Conservation (phyloP, 2,888 invertebrate genomes). For the Rhopalosiphum nymphaeae region DNA sequence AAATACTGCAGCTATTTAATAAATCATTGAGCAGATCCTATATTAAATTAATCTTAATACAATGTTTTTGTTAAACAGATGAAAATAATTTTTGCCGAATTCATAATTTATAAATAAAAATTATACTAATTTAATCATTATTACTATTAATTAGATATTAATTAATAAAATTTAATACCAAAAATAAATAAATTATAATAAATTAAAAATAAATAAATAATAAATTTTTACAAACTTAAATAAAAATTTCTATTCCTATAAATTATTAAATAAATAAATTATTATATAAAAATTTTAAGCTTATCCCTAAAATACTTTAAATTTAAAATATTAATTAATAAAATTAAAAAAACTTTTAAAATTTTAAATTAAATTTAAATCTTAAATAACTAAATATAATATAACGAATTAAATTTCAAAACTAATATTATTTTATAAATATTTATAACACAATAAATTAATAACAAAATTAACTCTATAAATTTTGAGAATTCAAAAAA, state of each 20-base stretch:
- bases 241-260: conserved; percentile 35
- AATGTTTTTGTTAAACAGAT: conserved; percentile 86
- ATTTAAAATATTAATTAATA: conserved; percentile 23
- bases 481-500: conserved; percentile 42
- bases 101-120: conserved; percentile 73
- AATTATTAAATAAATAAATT: background rate
- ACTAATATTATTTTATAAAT: conserved; percentile 28
- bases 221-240: conserved; percentile 39
- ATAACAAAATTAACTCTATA: conserved; percentile 48
- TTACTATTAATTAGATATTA: conserved; percentile 70
- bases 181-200: conserved; percentile 65
- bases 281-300: conserved; percentile 40
- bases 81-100: conserved; percentile 75
- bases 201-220: conserved; percentile 71
- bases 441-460: conserved; percentile 31
- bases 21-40: conserved; percentile 81
- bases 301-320: conserved; percentile 54
- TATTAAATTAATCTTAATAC: conserved; percentile 78
- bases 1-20: conserved; percentile 84
- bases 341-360: conserved; percentile 33
- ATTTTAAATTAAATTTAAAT: conserved; percentile 68
- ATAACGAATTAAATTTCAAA: conserved; percentile 45
- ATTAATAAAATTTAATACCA: conserved; percentile 73
- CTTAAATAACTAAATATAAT: conserved; percentile 49
- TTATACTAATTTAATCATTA: conserved; percentile 66